Evolutionary conservation across 2,113 vertebrate species (phyloP).

Genomic region (Pachyramphus minor): DNA sequence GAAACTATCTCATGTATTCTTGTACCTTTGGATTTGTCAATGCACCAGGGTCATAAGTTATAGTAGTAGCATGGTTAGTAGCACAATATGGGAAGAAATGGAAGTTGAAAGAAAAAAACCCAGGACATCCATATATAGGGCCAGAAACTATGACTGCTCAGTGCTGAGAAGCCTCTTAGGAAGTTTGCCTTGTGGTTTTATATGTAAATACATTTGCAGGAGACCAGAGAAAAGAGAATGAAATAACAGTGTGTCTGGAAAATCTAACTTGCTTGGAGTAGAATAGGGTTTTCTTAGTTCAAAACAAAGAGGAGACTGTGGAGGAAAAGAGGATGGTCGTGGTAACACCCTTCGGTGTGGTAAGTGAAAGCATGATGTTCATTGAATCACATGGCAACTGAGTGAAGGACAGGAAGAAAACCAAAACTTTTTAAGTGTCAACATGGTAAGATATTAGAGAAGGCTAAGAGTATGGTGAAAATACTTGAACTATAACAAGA

Average conservation of each 20-base stretch:
- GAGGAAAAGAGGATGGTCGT: neutral
- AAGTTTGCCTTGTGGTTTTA: neutral
- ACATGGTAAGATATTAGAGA: neutral
- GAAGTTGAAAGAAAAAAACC: neutral
- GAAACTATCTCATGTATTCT: neutral
- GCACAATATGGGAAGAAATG: neutral
- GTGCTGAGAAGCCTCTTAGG: neutral
- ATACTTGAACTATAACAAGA: neutral
- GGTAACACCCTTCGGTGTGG: neutral
- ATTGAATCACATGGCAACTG: neutral
- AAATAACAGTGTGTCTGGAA: neutral
- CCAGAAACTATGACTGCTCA: neutral
- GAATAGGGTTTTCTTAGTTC: neutral
- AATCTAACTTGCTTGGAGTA: neutral
- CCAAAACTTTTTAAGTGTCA: neutral
- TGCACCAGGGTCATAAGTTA: neutral
- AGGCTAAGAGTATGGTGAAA: neutral
- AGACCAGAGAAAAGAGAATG: neutral
- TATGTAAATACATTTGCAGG: neutral
- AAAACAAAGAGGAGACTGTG: neutral
- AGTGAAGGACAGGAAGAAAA: neutral
- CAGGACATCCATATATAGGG: neutral
- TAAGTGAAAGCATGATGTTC: neutral
- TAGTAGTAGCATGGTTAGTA: neutral
- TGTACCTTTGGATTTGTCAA: neutral